These are phyloP conservation scores for Xylocampa areola DNA, from an alignment of 2,888 invertebrate species.

Conservation along the genomic window DNA sequence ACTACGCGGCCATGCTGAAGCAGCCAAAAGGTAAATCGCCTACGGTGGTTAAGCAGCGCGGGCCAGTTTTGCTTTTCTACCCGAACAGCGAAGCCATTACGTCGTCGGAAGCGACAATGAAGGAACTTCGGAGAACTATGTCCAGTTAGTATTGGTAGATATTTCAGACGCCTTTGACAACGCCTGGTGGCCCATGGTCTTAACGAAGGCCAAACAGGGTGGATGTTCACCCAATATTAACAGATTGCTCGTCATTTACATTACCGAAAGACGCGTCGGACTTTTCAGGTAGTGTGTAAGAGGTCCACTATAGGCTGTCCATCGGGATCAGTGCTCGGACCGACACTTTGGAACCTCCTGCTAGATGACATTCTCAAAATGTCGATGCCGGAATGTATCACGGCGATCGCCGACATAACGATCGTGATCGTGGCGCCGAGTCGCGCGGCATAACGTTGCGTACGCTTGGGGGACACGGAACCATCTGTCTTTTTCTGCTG, in stretches of 20 bases:
- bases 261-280: background rate
- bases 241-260: slow-evolving; percentile 51
- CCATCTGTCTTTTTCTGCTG: slow-evolving; percentile 45
- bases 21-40: too few species aligned
- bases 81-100: too few species aligned
- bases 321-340: background rate
- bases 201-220: slow-evolving; percentile 32
- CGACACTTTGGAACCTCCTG: slow-evolving; percentile 48
- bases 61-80: too few species aligned
- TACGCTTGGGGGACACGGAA: too few species aligned
- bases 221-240: slow-evolving; percentile 51
- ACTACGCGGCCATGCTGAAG: too few species aligned
- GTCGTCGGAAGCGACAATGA: too few species aligned
- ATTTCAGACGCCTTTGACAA: slow-evolving; percentile 24
- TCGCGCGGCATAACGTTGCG: too few species aligned
- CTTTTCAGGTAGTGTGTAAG: slow-evolving; percentile 35
- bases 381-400: slow-evolving; percentile 32
- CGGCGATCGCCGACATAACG: slow-evolving; percentile 56
- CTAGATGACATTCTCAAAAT: slow-evolving; percentile 49
- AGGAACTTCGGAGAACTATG: too few species aligned
- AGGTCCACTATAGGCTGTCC: too few species aligned
- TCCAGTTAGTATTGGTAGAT: too few species aligned
- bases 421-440: too few species aligned
- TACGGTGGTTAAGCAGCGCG: too few species aligned
- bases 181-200: slow-evolving; percentile 22